A percentile compares a stretch with the other conserved stretches of the same genome.
Conservation (phyloP, 2,113 vertebrate species). For the Plectropomus leopardus region DNA sequence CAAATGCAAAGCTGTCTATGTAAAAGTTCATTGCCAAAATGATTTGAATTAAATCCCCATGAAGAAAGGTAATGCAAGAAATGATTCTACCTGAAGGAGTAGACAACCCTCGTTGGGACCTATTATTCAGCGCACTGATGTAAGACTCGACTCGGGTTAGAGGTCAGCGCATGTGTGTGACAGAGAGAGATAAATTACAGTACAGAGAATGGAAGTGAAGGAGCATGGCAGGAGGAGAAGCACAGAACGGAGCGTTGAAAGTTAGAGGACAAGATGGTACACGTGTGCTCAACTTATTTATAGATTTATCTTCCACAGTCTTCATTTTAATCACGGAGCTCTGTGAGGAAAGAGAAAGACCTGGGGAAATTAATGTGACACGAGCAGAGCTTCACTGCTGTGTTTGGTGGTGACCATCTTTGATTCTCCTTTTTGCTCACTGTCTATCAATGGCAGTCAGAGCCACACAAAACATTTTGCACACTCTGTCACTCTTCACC, state of each 20-base stretch:
- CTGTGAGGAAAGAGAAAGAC: background rate
- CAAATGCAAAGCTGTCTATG: background rate
- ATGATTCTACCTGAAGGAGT: constrained; percentile 12
- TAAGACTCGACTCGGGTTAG: constrained; percentile 10
- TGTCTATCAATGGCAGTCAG: constrained; percentile 2
- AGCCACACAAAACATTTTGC: background rate
- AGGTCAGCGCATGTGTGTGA: constrained; percentile 18
- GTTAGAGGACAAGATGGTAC: background rate
- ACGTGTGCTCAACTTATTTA: background rate
- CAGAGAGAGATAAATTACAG: constrained; percentile 13
- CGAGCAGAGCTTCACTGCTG: background rate
- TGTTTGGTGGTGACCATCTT: constrained; percentile 10
- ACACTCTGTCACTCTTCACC: constrained; percentile 5
- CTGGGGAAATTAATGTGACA: background rate
- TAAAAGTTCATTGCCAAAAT: constrained; percentile 22
- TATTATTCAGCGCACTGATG: constrained; percentile 31
- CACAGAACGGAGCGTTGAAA: background rate
- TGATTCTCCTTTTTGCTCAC: background rate
- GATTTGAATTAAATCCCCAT: constrained; percentile 32
- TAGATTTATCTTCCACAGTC: background rate
- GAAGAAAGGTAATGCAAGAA: background rate
- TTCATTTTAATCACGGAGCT: constrained; percentile 4
- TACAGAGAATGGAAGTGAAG: background rate
- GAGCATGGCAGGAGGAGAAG: background rate
- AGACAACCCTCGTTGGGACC: constrained; percentile 32